Conservation (phyloP, 2,113 vertebrate genomes). For the Penelope pileata region DNA sequence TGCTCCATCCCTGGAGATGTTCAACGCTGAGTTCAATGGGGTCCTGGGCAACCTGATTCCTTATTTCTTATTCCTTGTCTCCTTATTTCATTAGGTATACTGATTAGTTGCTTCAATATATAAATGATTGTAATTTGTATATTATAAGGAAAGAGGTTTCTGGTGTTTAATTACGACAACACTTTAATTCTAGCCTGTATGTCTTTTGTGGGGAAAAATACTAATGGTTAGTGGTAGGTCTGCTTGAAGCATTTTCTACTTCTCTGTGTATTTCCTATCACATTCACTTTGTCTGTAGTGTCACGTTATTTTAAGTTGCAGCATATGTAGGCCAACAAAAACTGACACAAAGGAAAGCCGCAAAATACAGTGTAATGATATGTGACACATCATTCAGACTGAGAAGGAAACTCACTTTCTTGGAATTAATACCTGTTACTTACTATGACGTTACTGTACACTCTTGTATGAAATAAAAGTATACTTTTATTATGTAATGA, state of each 20-base stretch:
- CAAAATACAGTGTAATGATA: conserved; percentile 2
- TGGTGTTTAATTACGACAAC: background rate
- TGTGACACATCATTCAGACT: conserved; percentile 25
- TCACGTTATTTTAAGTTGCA: conserved; percentile 57
- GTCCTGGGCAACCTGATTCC: too few species aligned
- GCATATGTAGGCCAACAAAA: conserved; percentile 61
- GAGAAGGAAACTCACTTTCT: conserved; percentile 11
- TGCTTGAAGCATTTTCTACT: background rate
- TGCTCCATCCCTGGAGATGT: too few species aligned
- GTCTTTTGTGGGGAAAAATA: background rate
- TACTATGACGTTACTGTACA: background rate
- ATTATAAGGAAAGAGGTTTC: background rate
- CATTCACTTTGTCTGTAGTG: conserved; percentile 14
- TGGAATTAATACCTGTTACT: background rate
- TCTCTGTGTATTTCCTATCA: background rate
- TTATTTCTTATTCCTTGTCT: too few species aligned
- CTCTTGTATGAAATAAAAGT: background rate
- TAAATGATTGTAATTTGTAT: background rate
- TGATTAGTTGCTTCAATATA: background rate
- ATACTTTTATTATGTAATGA: background rate
- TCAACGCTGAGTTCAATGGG: too few species aligned
- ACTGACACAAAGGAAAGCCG: conserved; percentile 25
- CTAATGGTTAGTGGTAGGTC: background rate
- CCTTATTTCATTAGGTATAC: background rate
- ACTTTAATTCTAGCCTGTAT: background rate